Evolutionary conservation across 2,797 vertebrate species (phyloP), one percentile per base, ranked within the genome.

Genomic region (Gambusia yucatana): DNA sequence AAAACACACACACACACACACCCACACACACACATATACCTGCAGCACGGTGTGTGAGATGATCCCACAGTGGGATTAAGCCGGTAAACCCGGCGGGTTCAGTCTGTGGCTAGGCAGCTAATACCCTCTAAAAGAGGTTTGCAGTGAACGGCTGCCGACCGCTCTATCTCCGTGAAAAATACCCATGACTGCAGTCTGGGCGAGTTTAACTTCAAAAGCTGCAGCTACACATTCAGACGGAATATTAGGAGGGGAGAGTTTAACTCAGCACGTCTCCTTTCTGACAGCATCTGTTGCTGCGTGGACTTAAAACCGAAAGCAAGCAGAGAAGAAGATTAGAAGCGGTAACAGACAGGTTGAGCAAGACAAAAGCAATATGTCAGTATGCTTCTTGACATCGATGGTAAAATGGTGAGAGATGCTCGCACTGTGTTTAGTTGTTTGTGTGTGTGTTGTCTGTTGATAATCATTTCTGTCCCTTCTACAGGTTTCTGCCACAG

Each of bases 401-500:
- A 93, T 74, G 92, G 93, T 91, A 91, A 93, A 92, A 92, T 93
- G 85, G 89, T 93, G 78, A 90, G 89, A 78, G 63, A 43, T 8
- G n/a, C 70, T 67, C 1, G 1, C 39, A 0, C n/a, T 4, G 79
- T 30, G n/a, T 70, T 43, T 43, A 63, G 30, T 67, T 65, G 6
- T 43, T 44, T 72, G 11, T 25, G 39, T 10, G 25, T 16, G 25
- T 69, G 22, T 44, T 28, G 33, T 77, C n/a, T 77, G 44, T 73
- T 30, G 63, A 41, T 39, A 22, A 73, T 52, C 73, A n/a, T 67
- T 39, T 22, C n/a, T 63, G 63, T 73, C 61, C 76, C 17, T 81
- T 61, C 77, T 92, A 77, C 96, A 99, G 98, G 96, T 97, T 90
- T 96, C 97, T 83, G 86, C 96, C 50, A 95, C 96, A 79, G 98